These are phyloP conservation scores for Forficula auricularia DNA, from an alignment of 1,140 invertebrate genomes.

Conservation along the genomic window DNA sequence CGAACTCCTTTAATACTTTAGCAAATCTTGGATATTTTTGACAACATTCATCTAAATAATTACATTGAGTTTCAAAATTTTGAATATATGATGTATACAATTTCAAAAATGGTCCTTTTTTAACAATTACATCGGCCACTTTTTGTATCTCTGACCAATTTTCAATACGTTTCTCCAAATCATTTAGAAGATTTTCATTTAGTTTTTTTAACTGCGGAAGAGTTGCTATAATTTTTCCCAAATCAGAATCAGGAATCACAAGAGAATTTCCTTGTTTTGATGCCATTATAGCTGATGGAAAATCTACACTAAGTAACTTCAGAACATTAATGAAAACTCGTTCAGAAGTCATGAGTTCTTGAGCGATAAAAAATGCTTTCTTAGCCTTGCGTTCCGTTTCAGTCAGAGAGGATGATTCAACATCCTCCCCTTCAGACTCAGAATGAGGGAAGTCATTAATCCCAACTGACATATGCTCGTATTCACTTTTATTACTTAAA, in stretches of 20 bases:
- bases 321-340: slow-evolving; percentile 49
- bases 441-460: slow-evolving; percentile 9
- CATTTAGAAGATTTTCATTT: slow-evolving; percentile 46
- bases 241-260: slow-evolving; percentile 31
- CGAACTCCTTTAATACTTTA: slow-evolving; percentile 43
- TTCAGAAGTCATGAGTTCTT: slow-evolving; percentile 52
- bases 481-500: slow-evolving; percentile 6
- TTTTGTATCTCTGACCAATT: slow-evolving; percentile 38
- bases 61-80: slow-evolving; percentile 46
- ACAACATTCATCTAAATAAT: slow-evolving; percentile 39
- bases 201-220: slow-evolving; percentile 38
- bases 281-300: slow-evolving; percentile 31
- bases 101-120: slow-evolving; percentile 58
- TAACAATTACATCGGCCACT: slow-evolving; percentile 57
- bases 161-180: slow-evolving; percentile 41
- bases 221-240: slow-evolving; percentile 38
- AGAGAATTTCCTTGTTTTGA: slow-evolving; percentile 23
- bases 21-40: slow-evolving; percentile 42
- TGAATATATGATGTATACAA: slow-evolving; percentile 53
- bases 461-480: slow-evolving; percentile 10
- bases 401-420: neutral
- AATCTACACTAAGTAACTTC: slow-evolving; percentile 48
- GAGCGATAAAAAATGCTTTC: slow-evolving; percentile 37
- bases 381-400: slow-evolving; percentile 22
- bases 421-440: slow-evolving; percentile 13